These are phyloP conservation scores for Cephus pygmeus DNA, from an alignment of 2,888 invertebrate genomes.

Conservation along the genomic window DNA sequence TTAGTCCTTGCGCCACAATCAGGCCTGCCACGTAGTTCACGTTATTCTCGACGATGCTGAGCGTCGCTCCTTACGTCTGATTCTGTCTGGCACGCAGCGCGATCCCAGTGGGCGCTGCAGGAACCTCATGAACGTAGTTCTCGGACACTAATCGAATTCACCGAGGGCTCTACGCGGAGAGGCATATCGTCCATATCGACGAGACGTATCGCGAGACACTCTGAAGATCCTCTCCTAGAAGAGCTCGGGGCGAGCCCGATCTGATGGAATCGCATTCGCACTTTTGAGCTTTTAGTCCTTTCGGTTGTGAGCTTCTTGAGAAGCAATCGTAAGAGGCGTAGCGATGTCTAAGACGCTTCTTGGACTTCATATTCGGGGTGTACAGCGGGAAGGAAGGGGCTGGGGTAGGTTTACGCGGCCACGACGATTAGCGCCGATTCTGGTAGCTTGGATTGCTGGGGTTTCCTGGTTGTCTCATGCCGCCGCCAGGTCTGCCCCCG, in stretches of 20 bases:
- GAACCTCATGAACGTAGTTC: neutral
- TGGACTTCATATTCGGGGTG: constrained; percentile 35
- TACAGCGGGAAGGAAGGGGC: constrained; percentile 26
- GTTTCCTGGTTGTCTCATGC: constrained; percentile 59
- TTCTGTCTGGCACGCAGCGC: neutral
- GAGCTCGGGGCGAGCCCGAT: neutral
- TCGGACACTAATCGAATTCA: neutral
- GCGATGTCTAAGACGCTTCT: constrained; percentile 35
- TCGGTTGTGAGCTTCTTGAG: neutral
- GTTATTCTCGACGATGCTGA: neutral
- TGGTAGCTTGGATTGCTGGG: constrained; percentile 56
- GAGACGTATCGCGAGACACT: neutral
- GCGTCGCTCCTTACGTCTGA: neutral
- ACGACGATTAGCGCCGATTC: constrained; percentile 58
- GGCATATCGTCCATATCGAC: neutral
- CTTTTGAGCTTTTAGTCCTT: neutral
- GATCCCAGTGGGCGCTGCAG: neutral
- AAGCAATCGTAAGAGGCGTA: neutral
- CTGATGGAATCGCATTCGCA: neutral
- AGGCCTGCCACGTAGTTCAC: neutral
- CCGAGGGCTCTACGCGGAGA: neutral
- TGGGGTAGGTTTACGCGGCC: constrained; percentile 9
- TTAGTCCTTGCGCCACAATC: neutral
- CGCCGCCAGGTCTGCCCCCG: constrained; percentile 54
- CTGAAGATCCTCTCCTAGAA: neutral